phyloP scores from a whole-genome alignment of 1,140 invertebrate genomes.

The Habropoda laboriosa region DNA sequence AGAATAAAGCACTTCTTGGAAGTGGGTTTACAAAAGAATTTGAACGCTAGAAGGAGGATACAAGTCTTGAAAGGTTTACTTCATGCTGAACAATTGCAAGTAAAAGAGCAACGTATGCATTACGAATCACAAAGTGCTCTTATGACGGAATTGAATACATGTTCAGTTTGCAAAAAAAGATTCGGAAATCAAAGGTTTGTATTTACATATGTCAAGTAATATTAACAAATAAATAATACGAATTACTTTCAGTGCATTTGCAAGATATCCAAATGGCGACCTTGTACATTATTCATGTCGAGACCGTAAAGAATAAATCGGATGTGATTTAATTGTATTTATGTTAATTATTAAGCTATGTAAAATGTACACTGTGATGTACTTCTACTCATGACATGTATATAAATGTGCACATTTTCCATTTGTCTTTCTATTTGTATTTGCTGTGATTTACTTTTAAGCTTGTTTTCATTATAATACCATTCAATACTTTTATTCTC shows the following conservation, averaged over 20 bases:
- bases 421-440: not conserved
- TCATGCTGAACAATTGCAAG: slow-evolving; percentile 91
- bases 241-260: slow-evolving; percentile 89
- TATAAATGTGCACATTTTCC: slow-evolving; percentile 36
- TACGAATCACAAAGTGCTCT: slow-evolving; percentile 91
- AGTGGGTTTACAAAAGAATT: slow-evolving; percentile 88
- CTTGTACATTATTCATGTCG: slow-evolving; percentile 95
- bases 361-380: slow-evolving; percentile 27
- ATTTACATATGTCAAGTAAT: slow-evolving; percentile 32
- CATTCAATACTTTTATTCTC: not conserved
- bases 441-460: slow-evolving; percentile 3
- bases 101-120: slow-evolving; percentile 89
- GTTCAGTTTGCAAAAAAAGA: slow-evolving; percentile 94
- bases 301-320: slow-evolving; percentile 76
- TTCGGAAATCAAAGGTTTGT: slow-evolving; percentile 93
- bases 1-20: slow-evolving; percentile 90
- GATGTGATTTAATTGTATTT: slow-evolving; percentile 21
- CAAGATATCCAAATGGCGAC: slow-evolving; percentile 94
- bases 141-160: slow-evolving; percentile 93
- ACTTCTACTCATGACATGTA: slow-evolving; percentile 1
- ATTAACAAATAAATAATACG: not conserved
- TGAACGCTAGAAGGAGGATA: slow-evolving; percentile 86
- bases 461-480: not conserved
- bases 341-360: slow-evolving; percentile 16
- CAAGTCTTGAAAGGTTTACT: slow-evolving; percentile 92